Conservation (phyloP, 1,140 invertebrate genomes). For the Drosophila kurseongensis region DNA sequence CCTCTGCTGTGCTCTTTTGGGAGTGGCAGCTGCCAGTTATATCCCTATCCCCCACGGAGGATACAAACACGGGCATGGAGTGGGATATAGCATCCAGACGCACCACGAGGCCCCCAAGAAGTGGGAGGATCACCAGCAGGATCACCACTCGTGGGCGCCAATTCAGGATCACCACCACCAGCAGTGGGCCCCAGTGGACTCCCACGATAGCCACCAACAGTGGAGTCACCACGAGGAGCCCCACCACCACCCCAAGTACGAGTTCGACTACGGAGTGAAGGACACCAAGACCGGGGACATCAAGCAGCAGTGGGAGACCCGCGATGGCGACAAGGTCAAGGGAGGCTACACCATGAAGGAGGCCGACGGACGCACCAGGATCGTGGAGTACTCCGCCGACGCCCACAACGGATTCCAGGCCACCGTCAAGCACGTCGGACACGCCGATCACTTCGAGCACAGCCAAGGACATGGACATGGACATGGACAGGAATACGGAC, state of each 20-base stretch:
- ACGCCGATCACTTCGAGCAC: slow-evolving; percentile 79
- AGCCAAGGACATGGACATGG: slow-evolving; percentile 35
- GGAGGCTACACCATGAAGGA: slow-evolving; percentile 87
- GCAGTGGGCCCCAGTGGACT: slow-evolving; percentile 34
- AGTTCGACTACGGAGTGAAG: slow-evolving; percentile 90
- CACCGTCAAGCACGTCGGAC: slow-evolving; percentile 86
- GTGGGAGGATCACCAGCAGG: slow-evolving; percentile 59
- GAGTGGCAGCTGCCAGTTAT: slow-evolving; percentile 39
- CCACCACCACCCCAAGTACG: slow-evolving; percentile 88
- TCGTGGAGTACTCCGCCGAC: slow-evolving; percentile 87
- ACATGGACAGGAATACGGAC: slow-evolving; percentile 38
- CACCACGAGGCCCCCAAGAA: slow-evolving; percentile 63
- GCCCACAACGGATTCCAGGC: slow-evolving; percentile 86
- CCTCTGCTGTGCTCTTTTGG: slow-evolving; percentile 43
- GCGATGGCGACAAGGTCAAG: slow-evolving; percentile 87
- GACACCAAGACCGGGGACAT: slow-evolving; percentile 90
- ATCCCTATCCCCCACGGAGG: slow-evolving; percentile 33
- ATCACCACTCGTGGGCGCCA: slow-evolving; percentile 27
- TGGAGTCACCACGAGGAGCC: slow-evolving; percentile 47
- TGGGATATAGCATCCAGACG: slow-evolving; percentile 60
- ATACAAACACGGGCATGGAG: slow-evolving; percentile 39
- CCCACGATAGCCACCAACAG: slow-evolving; percentile 21
- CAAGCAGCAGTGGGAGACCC: slow-evolving; percentile 88
- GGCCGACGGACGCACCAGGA: slow-evolving; percentile 86
- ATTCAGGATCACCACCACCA: slow-evolving; percentile 18